Percentiles rank a stretch among this genome's conserved stretches.
Evolutionary conservation across 2,888 invertebrate genomes (phyloP).

Genomic region (Charanyca ferruginea): DNA sequence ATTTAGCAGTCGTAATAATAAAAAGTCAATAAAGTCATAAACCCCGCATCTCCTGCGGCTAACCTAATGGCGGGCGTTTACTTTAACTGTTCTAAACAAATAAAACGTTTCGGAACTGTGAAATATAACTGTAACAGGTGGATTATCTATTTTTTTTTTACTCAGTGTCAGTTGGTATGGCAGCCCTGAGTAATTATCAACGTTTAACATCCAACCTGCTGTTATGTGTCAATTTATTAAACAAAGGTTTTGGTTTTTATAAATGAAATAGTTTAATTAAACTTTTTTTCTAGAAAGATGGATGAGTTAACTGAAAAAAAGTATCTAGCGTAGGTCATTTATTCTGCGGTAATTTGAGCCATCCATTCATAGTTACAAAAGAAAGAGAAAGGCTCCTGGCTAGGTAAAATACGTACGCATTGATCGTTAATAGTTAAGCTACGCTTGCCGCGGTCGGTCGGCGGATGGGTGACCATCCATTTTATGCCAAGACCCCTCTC

Average conservation of each 20-base stretch:
- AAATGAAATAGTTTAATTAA: constrained; percentile 31
- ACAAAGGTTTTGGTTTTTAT: constrained; percentile 46
- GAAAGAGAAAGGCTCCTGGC: too few relatives aligned
- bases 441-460: too few relatives aligned
- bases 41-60: constrained; percentile 86
- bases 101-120: constrained; percentile 77
- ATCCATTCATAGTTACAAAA: too few relatives aligned
- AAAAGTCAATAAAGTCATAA: constrained; percentile 86
- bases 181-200: constrained; percentile 80
- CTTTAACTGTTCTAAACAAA: constrained; percentile 83
- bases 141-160: constrained; percentile 74
- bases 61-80: constrained; percentile 86
- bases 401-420: too few relatives aligned
- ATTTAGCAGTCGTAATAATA: constrained; percentile 79
- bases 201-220: constrained; percentile 86
- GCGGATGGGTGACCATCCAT: too few relatives aligned
- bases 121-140: constrained; percentile 83
- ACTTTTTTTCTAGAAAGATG: constrained; percentile 24
- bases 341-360: background rate
- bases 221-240: constrained; percentile 71
- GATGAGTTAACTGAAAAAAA: constrained; percentile 1
- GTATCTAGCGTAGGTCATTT: background rate
- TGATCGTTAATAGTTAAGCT: too few relatives aligned
- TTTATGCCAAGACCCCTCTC: too few relatives aligned
- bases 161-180: constrained; percentile 77